Base-by-base conservation (phyloP, 92 coral and sea anemone species). In the Zoanthus solanderi region DNA sequence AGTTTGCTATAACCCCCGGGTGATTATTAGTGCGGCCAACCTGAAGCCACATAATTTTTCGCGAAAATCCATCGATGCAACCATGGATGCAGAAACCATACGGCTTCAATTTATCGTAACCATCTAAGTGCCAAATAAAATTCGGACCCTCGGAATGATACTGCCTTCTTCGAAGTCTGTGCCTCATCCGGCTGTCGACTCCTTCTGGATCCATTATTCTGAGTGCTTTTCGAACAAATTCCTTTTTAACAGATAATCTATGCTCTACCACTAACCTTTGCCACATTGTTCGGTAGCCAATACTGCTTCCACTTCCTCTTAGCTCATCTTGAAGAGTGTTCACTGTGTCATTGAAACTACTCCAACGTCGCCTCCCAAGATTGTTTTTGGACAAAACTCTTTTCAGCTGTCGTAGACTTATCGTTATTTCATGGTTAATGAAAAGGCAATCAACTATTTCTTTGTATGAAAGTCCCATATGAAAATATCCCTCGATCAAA, bases 391-490 rank as follows among this genome's bases (percentile, higher is more conserved):
- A 30, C 31, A 82, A 72, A 12, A 82, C 63, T 82, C 86, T 30
- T 73, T 82, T 82, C 76, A 82, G 78, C 57, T 83, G 77, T 67
- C 78, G 78, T 67, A 66, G 72, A 57, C 87, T 83, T 75, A 83
- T 61, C 45, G 75, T 34, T 17, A 31, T 67, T 23, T 75, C 87
- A 66, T 83, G 87, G 76, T 67, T 31, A 23, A 23, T 23, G 23
- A 23, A 23, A 23, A 23, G 23, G 23, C 23, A 23, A 23, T 23
- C 23, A 23, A 83, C 56, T 53, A 83, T 83, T 83, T 83, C 87
- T 23, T 67, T 83, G 87, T 83, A 83, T 44, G 78, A 58, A 67
- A 83, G 78, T 67, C 87, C 87, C 87, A 83, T 67, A 37, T 83
- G 76, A 83, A 83, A 83, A 53, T 83, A 83, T 67, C 46, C 65